These are phyloP conservation scores for Ochotona curzoniae DNA, from an alignment of 2,113 vertebrate species.

Conservation along the genomic window DNA sequence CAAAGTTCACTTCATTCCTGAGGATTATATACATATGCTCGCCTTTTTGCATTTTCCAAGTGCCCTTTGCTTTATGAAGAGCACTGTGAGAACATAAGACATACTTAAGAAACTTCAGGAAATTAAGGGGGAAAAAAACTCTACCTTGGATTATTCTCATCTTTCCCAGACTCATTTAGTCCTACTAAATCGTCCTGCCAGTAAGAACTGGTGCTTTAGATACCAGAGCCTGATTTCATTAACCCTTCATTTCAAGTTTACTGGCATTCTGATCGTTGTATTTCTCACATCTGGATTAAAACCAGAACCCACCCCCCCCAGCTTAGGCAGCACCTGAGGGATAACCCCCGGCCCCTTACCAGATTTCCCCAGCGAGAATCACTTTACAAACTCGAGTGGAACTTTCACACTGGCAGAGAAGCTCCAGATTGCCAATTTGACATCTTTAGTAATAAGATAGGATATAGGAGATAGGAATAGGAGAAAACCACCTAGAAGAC, in stretches of 20 bases:
- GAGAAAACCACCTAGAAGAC: not conserved
- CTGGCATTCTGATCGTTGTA: not conserved
- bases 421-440: not conserved
- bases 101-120: not conserved
- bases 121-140: not conserved
- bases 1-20: constrained; percentile 2
- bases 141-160: not conserved
- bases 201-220: not conserved
- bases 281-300: not conserved
- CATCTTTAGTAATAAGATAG: not conserved
- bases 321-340: not conserved
- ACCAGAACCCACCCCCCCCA: not conserved
- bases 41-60: not conserved
- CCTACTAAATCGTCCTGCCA: not conserved
- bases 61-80: not conserved
- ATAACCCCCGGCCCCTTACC: not conserved
- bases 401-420: not conserved
- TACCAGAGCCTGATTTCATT: not conserved
- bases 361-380: not conserved
- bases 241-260: not conserved
- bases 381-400: not conserved
- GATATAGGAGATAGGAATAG: not conserved
- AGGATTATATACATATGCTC: not conserved
- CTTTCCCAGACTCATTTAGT: not conserved
- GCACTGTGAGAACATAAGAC: not conserved